Evolutionary conservation across 2,888 invertebrate genomes (phyloP).

Genomic region (Philonicus albiceps): DNA sequence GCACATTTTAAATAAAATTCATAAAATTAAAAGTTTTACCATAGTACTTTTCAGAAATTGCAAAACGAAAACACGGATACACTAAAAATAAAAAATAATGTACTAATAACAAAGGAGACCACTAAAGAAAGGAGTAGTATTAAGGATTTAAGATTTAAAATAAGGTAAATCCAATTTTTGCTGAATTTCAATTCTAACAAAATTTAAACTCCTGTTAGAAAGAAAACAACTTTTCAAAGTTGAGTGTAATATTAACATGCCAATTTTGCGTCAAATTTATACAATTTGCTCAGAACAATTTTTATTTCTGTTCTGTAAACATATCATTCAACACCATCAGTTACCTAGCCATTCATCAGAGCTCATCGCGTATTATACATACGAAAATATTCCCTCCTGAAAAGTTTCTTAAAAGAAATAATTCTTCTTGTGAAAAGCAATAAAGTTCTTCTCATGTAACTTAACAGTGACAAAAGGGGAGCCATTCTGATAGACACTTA

Average conservation of each 20-base stretch:
- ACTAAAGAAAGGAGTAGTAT: no score
- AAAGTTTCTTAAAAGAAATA: not conserved
- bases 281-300: not conserved
- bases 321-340: not conserved
- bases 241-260: not conserved
- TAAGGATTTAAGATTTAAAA: no score
- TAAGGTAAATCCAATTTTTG: no score
- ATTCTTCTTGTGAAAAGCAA: not conserved
- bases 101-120: no score
- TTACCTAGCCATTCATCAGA: not conserved
- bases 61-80: no score
- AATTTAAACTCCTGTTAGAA: no score
- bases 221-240: not conserved
- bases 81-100: no score
- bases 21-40: no score
- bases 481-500: constrained; percentile 3
- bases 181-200: no score
- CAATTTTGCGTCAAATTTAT: not conserved
- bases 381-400: not conserved
- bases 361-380: not conserved
- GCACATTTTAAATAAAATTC: no score
- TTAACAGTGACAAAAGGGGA: not conserved
- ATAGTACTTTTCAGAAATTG: no score
- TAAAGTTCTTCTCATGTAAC: not conserved
- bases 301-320: not conserved